Percentiles rank a stretch among this genome's conserved stretches.
phyloP scores from a whole-genome alignment of 2,113 vertebrate genomes.

The Eurypyga helias region DNA sequence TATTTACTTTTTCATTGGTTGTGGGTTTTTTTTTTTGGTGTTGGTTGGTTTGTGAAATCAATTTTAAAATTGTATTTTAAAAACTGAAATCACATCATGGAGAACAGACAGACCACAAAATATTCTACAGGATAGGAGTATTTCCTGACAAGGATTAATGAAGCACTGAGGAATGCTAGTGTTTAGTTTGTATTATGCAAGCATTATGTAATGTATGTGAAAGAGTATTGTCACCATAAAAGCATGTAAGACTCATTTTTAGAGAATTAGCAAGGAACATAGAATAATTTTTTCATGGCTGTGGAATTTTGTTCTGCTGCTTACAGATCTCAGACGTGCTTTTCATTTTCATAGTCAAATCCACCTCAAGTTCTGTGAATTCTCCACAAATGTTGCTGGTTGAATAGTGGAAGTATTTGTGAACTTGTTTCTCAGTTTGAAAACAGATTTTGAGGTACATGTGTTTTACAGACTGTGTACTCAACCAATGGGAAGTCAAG shows the following conservation, averaged over 20 bases:
- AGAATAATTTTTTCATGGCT: neutral
- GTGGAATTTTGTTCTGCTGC: neutral
- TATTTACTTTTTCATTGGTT: neutral
- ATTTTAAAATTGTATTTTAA: neutral
- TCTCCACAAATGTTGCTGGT: neutral
- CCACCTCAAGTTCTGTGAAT: neutral
- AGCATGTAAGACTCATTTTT: neutral
- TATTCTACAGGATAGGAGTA: neutral
- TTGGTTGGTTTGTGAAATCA: neutral
- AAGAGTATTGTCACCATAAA: neutral
- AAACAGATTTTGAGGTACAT: neutral
- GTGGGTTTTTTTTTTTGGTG: neutral
- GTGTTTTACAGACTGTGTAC: neutral
- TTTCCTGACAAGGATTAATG: neutral
- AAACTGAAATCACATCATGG: neutral
- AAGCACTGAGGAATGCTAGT: neutral
- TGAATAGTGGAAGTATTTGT: neutral
- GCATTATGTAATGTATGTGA: neutral
- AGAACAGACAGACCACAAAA: neutral
- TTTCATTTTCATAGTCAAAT: neutral
- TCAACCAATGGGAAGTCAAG: accelerated
- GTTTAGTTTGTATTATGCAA: neutral
- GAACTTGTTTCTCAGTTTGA: neutral
- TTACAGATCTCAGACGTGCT: neutral
- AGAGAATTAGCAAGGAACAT: neutral